Evolutionary conservation across 1,140 invertebrate species (phyloP), one percentile per base, ranked within the genome.

Genomic region (Amphibalanus amphitrite): DNA sequence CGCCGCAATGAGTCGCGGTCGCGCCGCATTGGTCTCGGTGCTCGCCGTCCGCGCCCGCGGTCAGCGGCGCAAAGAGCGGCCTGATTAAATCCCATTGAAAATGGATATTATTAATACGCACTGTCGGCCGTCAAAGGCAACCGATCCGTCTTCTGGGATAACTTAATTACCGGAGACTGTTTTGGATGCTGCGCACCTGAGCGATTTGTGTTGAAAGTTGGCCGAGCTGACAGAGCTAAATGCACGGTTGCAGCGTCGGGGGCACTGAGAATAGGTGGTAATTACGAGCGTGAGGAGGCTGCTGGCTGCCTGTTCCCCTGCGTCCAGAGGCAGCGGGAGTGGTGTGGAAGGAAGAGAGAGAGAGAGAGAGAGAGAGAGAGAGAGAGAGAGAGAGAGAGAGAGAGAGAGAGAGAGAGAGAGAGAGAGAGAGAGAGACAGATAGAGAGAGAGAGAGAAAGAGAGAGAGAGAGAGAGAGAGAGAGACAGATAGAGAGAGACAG

Each of bases 71-170:
- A 59, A 59, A 8, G 23, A 20, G 10, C 10, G 10, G 1, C 47
- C 20, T 59, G 47, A 59, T 59, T 59, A 59, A 59, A 59, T 59
- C 47, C 47, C 47, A 59, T 59, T 59, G 47, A 59, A 59, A 59
- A 59, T 23, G 47, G 47, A 59, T 59, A 59, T 59, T 59, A 59
- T 59, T 59, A 59, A 59, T 59, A 59, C 47, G 47, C 20, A 13
- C 20, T 59, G 47, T 59, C 47, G 6, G 47, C 6, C 47, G 47
- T 59, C 47, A 59, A 59, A 59, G 20, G 47, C 47, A 20, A 6
- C 10, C 47, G 13, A 59, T 59, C 47, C 47, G 23, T 59, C 47
- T 13, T 20, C 17, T 1, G 47, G 1, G 47, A 59, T 59, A 13
- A 59, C 47, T 59, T 59, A 59, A 59, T 59, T 59, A 59, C 47